A percentile compares a stretch with the other conserved stretches of the same genome.
Evolutionary conservation across 2,113 vertebrate genomes (phyloP).

Genomic region (Crotalus viridis): DNA sequence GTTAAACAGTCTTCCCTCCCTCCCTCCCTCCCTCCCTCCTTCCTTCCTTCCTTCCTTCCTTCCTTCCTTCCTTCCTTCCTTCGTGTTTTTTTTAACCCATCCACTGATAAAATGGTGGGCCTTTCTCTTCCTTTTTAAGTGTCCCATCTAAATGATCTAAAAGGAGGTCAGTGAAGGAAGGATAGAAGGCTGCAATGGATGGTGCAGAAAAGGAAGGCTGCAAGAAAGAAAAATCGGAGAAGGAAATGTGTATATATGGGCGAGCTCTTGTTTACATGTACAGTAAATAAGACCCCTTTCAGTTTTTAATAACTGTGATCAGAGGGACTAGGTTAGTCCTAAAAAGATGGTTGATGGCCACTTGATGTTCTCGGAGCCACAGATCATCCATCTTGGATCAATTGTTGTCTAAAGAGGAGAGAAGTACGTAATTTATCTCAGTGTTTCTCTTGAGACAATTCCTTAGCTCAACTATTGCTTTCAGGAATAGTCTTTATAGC

Average conservation of each 20-base stretch:
- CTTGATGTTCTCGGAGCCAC: neutral
- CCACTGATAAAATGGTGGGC: neutral
- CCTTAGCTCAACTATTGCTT: neutral
- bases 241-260: neutral
- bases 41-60: no score
- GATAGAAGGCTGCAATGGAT: neutral
- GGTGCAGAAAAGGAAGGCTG: neutral
- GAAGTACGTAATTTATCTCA: neutral
- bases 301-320: neutral
- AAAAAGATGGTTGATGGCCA: neutral
- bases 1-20: neutral
- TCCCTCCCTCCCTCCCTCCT: no score
- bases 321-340: neutral
- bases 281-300: neutral
- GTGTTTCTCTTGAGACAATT: neutral
- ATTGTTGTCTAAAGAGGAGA: neutral
- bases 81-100: neutral
- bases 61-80: no score
- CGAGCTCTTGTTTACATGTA: neutral
- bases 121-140: neutral
- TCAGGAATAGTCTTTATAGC: neutral
- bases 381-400: neutral
- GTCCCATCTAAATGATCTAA: neutral
- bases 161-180: neutral
- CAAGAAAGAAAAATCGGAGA: neutral